Percentiles rank a stretch among this genome's conserved stretches.
Evolutionary conservation across 2,888 invertebrate species (phyloP).

Genomic region (Leuctra nigra): DNA sequence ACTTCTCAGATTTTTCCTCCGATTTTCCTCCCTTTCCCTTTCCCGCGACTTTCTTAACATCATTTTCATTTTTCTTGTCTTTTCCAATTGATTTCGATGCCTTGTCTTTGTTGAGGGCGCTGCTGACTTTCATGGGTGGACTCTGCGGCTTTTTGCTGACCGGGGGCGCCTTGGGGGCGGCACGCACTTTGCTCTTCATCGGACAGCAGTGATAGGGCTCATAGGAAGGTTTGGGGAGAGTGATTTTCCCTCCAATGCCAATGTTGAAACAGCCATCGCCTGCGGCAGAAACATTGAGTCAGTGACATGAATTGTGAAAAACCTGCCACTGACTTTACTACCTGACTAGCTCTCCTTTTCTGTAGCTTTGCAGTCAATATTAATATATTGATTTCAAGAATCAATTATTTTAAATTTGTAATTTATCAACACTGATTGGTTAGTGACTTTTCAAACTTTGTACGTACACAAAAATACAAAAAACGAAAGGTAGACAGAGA

Average conservation of each 20-base stretch:
- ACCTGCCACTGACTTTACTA: conserved; percentile 7
- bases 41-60: neutral
- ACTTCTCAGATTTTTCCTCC: conserved; percentile 46
- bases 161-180: conserved; percentile 58
- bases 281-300: conserved; percentile 74
- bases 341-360: conserved; percentile 5
- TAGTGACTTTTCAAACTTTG: conserved; percentile 9
- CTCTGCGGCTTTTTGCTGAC: conserved; percentile 25
- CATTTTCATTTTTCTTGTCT: neutral
- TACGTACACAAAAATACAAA: conserved; percentile 12
- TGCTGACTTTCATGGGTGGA: conserved; percentile 37
- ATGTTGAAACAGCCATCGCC: conserved; percentile 97
- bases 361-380: conserved; percentile 8
- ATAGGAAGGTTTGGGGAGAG: conserved; percentile 66
- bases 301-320: conserved; percentile 37
- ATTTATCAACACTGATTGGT: neutral
- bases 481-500: conserved; percentile 6
- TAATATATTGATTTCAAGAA: neutral
- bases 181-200: conserved; percentile 70
- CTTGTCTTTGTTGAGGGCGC: conserved; percentile 29
- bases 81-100: neutral
- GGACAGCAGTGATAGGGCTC: conserved; percentile 92
- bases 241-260: conserved; percentile 83
- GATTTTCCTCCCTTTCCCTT: conserved; percentile 2
- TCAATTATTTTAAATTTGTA: neutral